A percentile compares a stretch with the other conserved stretches of the same genome.
These are phyloP conservation scores for Catocala nupta DNA, from an alignment of 2,888 invertebrate genomes.

Conservation along the genomic window DNA sequence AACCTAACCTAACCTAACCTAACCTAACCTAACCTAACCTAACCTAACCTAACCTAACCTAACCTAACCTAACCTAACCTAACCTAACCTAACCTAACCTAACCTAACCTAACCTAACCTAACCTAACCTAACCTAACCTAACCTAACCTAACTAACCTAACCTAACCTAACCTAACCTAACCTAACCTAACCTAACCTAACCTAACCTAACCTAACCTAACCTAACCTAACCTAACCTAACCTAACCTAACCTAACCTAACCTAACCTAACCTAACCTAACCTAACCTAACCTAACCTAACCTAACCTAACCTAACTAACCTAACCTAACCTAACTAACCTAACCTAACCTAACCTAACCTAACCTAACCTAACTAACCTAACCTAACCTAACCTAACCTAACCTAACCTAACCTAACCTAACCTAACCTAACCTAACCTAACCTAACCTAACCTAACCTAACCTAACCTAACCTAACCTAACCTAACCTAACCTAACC, in stretches of 20 bases:
- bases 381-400: constrained; percentile 31
- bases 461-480: constrained; percentile 26
- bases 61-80: constrained; percentile 28
- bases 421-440: constrained; percentile 17
- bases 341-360: constrained; percentile 26
- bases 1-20: constrained; percentile 31
- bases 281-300: constrained; percentile 19
- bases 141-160: constrained; percentile 19
- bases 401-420: constrained; percentile 40
- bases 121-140: constrained; percentile 19
- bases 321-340: constrained; percentile 24
- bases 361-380: constrained; percentile 29
- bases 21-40: constrained; percentile 25
- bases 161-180: constrained; percentile 28
- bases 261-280: constrained; percentile 22
- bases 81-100: constrained; percentile 23
- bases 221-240: constrained; percentile 22
- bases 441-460: constrained; percentile 41
- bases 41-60: constrained; percentile 22
- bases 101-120: constrained; percentile 17
- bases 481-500: constrained; percentile 42
- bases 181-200: constrained; percentile 42
- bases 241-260: constrained; percentile 23
- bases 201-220: constrained; percentile 23
- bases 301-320: constrained; percentile 22